Conservation (phyloP, 2,113 vertebrate species). For the Gulo gulo region DNA sequence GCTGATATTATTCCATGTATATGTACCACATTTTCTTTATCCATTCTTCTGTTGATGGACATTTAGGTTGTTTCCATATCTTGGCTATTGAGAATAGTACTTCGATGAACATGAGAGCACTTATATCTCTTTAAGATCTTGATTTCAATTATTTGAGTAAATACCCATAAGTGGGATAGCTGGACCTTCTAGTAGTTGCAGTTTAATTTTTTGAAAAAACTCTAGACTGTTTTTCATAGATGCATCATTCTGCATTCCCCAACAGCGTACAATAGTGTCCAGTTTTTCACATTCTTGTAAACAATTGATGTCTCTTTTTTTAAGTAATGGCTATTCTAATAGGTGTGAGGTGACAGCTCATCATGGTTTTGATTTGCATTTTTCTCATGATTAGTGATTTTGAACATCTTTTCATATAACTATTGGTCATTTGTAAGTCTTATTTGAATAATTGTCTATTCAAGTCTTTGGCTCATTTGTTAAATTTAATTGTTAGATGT, state of each 20-base stretch:
- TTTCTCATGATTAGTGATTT: not conserved
- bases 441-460: not conserved
- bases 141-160: not conserved
- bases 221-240: not conserved
- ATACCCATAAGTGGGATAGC: not conserved
- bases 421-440: not conserved
- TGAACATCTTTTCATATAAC: not conserved
- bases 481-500: not conserved
- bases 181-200: not conserved
- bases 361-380: not conserved
- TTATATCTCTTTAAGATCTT: not conserved
- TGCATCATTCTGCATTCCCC: not conserved
- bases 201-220: not conserved
- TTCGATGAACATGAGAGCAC: not conserved
- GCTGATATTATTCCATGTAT: not conserved
- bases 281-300: not conserved
- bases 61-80: not conserved
- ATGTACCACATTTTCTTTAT: not conserved
- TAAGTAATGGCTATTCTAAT: not conserved
- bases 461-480: not conserved
- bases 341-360: not conserved
- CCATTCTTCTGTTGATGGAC: not conserved
- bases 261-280: not conserved
- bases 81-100: not conserved
- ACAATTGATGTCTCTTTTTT: not conserved